A percentile compares a stretch with the other conserved stretches of the same genome.
These are phyloP conservation scores for Nephrocerus scutellatus DNA, from an alignment of 2,888 invertebrate genomes.

Conservation along the genomic window DNA sequence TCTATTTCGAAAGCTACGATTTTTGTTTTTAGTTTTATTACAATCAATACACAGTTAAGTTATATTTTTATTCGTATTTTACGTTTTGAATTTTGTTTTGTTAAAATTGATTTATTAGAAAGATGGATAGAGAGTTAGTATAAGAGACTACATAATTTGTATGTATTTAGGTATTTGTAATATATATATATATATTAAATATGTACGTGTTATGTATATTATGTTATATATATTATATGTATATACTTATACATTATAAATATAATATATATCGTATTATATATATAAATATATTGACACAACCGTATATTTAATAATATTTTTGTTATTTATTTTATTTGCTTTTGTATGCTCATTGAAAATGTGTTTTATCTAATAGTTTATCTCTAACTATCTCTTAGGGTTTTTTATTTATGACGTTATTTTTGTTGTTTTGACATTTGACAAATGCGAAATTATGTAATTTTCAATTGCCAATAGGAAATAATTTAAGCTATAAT, in stretches of 20 bases:
- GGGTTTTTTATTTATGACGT: too few relatives aligned
- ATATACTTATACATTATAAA: conserved; percentile 13
- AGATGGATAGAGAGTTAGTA: conserved; percentile 10
- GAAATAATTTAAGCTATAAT: too few relatives aligned
- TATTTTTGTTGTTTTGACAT: too few relatives aligned
- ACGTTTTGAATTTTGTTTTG: not conserved
- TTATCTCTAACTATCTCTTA: too few relatives aligned
- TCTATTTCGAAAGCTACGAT: too few relatives aligned
- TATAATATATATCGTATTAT: conserved; percentile 8
- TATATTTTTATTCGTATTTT: conserved; percentile 8
- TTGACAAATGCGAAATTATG: too few relatives aligned
- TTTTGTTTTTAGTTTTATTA: too few relatives aligned
- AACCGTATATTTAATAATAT: conserved; percentile 23
- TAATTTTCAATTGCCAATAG: too few relatives aligned
- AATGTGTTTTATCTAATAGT: too few relatives aligned
- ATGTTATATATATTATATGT: conserved; percentile 11
- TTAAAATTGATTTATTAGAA: conserved; percentile 7
- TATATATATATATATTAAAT: conserved; percentile 22
- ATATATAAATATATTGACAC: conserved; percentile 6
- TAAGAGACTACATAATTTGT: conserved; percentile 6
- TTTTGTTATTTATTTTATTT: too few relatives aligned
- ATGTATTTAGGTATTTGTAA: conserved; percentile 5
- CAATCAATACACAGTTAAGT: too few relatives aligned
- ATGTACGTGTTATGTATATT: conserved; percentile 26
- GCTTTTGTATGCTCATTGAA: too few relatives aligned